A percentile compares a stretch with the other conserved stretches of the same genome.
phyloP scores from a whole-genome alignment of 2,797 vertebrate species.

The Myotis findleyi region DNA sequence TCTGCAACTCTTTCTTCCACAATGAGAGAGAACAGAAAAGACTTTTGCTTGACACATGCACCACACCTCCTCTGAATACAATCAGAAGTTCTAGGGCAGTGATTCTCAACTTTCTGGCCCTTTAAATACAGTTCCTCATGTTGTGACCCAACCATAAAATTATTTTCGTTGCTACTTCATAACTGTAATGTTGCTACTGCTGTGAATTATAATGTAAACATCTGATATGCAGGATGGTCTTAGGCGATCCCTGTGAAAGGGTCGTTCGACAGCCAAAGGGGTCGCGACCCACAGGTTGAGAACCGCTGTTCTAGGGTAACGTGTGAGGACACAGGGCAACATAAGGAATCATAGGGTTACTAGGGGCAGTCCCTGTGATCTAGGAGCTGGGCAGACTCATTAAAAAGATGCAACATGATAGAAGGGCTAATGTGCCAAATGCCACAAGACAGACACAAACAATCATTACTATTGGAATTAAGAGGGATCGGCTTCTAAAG shows the following conservation, averaged over 20 bases:
- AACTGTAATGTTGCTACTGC: too few relatives aligned
- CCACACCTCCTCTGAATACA: neutral
- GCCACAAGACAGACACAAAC: neutral
- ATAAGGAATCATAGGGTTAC: neutral
- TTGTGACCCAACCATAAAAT: too few relatives aligned
- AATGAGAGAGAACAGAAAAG: neutral
- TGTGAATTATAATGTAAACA: too few relatives aligned
- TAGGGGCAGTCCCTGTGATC: neutral
- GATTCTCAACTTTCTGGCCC: too few relatives aligned
- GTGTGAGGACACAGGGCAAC: neutral
- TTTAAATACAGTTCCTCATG: too few relatives aligned
- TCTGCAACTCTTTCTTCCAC: neutral
- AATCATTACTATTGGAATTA: neutral
- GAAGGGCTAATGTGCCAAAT: neutral
- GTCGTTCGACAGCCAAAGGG: too few relatives aligned
- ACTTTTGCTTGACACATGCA: neutral
- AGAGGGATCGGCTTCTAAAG: neutral
- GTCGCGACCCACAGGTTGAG: too few relatives aligned
- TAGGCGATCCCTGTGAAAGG: too few relatives aligned
- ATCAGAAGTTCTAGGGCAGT: neutral
- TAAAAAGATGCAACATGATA: neutral
- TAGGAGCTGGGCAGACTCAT: neutral
- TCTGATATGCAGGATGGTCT: too few relatives aligned
- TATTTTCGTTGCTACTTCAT: too few relatives aligned
- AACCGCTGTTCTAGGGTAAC: neutral